Conservation (phyloP, 1,140 invertebrate genomes). For the Drosophila kohkoa region DNA sequence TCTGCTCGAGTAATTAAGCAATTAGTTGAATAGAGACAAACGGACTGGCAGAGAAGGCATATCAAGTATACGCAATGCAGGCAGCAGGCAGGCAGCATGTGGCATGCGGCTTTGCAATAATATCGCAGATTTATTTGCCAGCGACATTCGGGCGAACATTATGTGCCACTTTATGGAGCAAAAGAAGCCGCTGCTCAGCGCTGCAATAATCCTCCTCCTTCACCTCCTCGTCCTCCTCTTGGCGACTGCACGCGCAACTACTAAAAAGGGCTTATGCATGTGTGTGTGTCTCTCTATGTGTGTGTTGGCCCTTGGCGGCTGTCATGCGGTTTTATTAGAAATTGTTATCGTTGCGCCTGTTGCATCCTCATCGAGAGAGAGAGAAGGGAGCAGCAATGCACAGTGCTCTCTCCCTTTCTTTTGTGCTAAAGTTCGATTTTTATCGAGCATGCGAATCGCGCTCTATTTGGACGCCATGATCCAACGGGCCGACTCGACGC, state of each 20-base stretch:
- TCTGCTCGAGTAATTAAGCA: constrained; percentile 66
- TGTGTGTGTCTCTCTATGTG: constrained; percentile 4
- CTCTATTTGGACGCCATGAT: constrained; percentile 11
- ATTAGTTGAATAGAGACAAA: constrained; percentile 47
- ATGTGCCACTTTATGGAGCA: constrained; percentile 67
- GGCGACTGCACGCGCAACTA: constrained; percentile 34
- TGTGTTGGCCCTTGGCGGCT: constrained; percentile 35
- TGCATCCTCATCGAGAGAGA: constrained; percentile 36
- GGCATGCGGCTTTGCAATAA: constrained; percentile 44
- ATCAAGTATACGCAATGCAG: constrained; percentile 40
- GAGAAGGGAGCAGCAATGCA: constrained; percentile 3
- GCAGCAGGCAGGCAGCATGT: constrained; percentile 30
- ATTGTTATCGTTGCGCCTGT: constrained; percentile 78
- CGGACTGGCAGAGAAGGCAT: constrained; percentile 1
- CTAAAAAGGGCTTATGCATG: constrained; percentile 42
- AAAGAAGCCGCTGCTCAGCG: constrained; percentile 38
- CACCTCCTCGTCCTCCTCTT: too few relatives aligned
- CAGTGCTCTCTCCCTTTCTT: neutral
- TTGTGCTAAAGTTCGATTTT: constrained; percentile 75
- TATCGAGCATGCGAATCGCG: constrained; percentile 39
- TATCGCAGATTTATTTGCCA: constrained; percentile 50
- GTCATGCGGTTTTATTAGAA: constrained; percentile 82
- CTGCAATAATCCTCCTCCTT: constrained; percentile 61
- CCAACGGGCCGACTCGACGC: neutral
- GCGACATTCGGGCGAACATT: constrained; percentile 43